Evolutionary conservation across 37 sponge, comb jelly and placozoan genomes (phyloP), one percentile per base, ranked within the genome.

Genomic region (Oscarella lobularis): DNA sequence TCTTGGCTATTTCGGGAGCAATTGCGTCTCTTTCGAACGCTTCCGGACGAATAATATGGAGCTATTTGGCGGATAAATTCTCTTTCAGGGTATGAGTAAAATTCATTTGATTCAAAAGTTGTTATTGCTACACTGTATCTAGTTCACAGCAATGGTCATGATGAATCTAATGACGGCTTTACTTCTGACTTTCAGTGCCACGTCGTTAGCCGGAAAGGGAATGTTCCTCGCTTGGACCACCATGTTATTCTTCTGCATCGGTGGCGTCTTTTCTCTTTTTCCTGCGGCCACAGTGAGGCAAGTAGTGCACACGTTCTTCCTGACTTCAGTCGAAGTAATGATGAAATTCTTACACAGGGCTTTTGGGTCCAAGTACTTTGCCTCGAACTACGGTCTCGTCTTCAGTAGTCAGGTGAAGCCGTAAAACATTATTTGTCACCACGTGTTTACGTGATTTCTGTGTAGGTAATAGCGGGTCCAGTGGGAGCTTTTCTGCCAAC

Each of bases 191-290:
- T 68, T 68, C 29, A 4, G 31, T 4, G 6, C 4, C 6, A 68
- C 71, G 31, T 4, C 71, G 31, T 34, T 9, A 48, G 60, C 14
- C 20, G 79, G 79, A 20, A 67, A 76, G 34, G 30, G 30, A 34
- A 66, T 84, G 66, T 87, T 73, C 78, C 81, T 87, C 31, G 40
- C 87, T 1, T 94, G 82, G 88, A 79, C 85, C 14, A 87, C 85
- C 41, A 41, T 81, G 36, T 74, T 95, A 20, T 88, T 85, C 85
- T 88, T 95, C 77, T 95, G 96, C 73, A 67, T 88, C 1, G 96
- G 96, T 0, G 96, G 96, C 38, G 78, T 37, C 36, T 86, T 66
- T 67, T 83, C 86, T n/a, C 38, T 87, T 1, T 85, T 87, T 33
- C 88, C 92, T 3, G 82, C 86, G 0, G 88, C 81, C n/a, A 73